Base-by-base conservation (phyloP, 2,797 vertebrate genomes). In the Sebastiscus albofasciatus region DNA sequence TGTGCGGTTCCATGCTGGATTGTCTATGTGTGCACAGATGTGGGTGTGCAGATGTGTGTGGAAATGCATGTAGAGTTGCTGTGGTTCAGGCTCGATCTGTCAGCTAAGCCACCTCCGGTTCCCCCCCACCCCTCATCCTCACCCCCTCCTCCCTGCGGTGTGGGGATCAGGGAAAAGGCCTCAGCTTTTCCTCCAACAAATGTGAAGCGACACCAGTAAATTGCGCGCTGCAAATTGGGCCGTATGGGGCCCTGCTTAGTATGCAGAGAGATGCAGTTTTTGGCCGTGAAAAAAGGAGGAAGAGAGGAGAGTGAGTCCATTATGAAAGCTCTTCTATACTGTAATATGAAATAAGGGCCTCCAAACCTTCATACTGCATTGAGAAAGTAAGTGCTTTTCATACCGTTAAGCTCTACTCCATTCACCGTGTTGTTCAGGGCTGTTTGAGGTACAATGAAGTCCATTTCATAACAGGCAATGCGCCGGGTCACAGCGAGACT, bases 141-240 rank as follows among this genome's bases (percentile, higher is more conserved):
- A 33, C 20, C 68, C 69, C 29, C 42, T 31, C 29, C 29, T 54
- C 68, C 61, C 72, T 60, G 39, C 67, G 65, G 84, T 54, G 70
- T 54, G 34, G 60, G 79, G 75, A 91, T 89, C 81, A 85, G 78
- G 71, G 76, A 84, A 80, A 89, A 71, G 84, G 84, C 79, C 77
- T 80, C 76, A 78, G 86, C 88, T 88, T 89, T 82, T 84, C 82
- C 88, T 80, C 85, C 73, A 74, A 89, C 92, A 95, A 95, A 96
- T 95, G 83, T 86, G 89, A 96, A 93, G 92, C 65, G 93, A 95
- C 93, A 90, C 83, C 86, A 82, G 88, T 86, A 93, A 95, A 95
- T 94, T 94, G 94, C 85, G 67, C 72, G 65, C 89, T 80, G 89
- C 88, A 95, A 94, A 95, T 93, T 91, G 92, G 90, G 89, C 87